Base-by-base conservation (phyloP, 2,888 invertebrate species). In the Chalcis sispes region DNA sequence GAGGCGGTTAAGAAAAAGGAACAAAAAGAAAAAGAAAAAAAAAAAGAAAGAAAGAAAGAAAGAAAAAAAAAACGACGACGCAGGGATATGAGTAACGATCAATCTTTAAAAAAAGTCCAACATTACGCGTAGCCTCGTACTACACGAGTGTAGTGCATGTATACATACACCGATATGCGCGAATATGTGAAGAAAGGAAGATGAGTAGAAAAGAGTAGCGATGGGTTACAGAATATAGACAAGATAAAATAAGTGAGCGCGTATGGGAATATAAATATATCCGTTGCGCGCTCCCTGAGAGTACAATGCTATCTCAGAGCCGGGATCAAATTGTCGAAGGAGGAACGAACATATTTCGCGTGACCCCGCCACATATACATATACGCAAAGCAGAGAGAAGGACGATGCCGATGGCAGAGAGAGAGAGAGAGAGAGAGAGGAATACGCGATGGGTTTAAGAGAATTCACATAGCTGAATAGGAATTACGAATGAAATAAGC, bases 291-390 rank as follows among this genome's bases (percentile, higher is more conserved):
- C 52, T 8, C 42, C 2, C 54, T 13, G 23, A 25, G 81, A 81
- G 83, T 83, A 87, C 87, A 87, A 87, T 87, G 85, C 85, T 86
- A 87, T 87, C 87, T 86, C 80, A 76, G 61, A 81, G 81, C 79
- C 81, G 82, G 82, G 83, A 87, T 87, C 86, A 86, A 86, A 86
- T 86, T 86, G 87, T 86, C 83, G 85, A 85, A 84, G 85, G 80
- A 83, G 82, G 85, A 85, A 86, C 85, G 85, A 87, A 85, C 86
- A 87, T 87, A 86, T 86, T 86, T 86, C 82, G 85, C 81, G 83
- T 86, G 85, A 85, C 86, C 85, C 84, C 85, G 79, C 76, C 79
- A 82, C 80, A 80, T 50, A 50, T 64, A 50, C 18, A 29, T 29
- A 18, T 4, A n/a, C 10, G 4, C 27, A 29, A n/a, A 36, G 4